Evolutionary conservation across 2,113 vertebrate species (phyloP), one percentile per base, ranked within the genome.

Genomic region (Muscicapa adusta): DNA sequence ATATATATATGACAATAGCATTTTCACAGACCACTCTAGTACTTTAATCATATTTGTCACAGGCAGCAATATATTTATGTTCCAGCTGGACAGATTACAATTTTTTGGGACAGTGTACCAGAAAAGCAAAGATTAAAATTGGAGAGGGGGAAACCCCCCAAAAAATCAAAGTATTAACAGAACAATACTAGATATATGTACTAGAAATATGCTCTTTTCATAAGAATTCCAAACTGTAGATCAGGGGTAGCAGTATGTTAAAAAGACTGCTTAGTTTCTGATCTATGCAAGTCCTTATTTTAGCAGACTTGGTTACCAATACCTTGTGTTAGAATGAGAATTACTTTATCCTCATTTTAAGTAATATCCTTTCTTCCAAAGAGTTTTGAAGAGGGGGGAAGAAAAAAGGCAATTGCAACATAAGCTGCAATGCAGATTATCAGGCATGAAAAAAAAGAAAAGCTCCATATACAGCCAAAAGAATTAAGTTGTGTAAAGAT

Each of bases 141-240:
- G 16, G 11, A 36, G 36, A 54, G 8, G 7, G 6, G 2, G 4
- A 2, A 36, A 19, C 7, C 0, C 4, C 5, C 6, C 31, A 54
- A 10, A 14, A 83, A 68, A 24, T 3, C 57, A 38, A 65, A 10
- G 1, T 10, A 3, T 15, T 26, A 48, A 18, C 24, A 4, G 47
- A 47, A 31, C 6, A 19, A 85, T 45, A 20, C 18, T 45, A 45
- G 18, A 20, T 45, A 45, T 45, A 45, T 45, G 25, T 70, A 53
- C n/a, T 82, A 51, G 65, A 34, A 79, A 40, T 20, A 22, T n/a
- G 10, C 18, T 56, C 5, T 72, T 86, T 61, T 38, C 18, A 7
- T 67, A 51, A 67, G 12, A 66, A 57, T 91, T 74, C 25, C 11
- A 56, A 58, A 42, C 25, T 50, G 14, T 53, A 42, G 50, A 45